Evolutionary conservation across 2,113 vertebrate genomes (phyloP), one percentile per base, ranked within the genome.

Genomic region (Trichomycterus rosablanca): DNA sequence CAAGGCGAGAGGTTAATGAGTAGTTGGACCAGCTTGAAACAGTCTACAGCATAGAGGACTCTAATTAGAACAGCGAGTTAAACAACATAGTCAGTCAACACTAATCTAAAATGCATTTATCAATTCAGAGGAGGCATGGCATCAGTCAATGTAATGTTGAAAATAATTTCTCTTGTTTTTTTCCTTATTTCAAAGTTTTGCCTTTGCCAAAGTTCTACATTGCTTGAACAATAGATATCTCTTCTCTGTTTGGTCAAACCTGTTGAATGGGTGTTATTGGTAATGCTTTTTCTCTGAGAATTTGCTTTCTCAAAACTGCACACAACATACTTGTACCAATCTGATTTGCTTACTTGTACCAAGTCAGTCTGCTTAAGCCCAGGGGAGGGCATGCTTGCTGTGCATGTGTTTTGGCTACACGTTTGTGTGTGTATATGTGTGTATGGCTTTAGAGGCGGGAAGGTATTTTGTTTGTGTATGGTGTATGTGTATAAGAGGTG

Each of bases 1-100:
- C 30, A 43, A 37, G 72, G 82, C 78, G 77, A 85, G 72, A 87
- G 80, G 81, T 74, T 68, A 66, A 73, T 70, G 73, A 84, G 81
- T 83, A 80, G 69, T 71, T 59, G 78, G 78, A 75, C 72, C 70
- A 79, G 78, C 72, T 78, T 76, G 74, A 80, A 79, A 64, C 59
- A 16, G 32, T 30, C 16, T 35, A 59, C 48, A 65, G 7, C 34
- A 37, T 3, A 1, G 46, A 43, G 52, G 45, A 81, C 78, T 76
- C 74, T 75, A 66, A 67, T 72, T 72, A 67, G 45, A 19, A 52
- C n/a, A 26, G 40, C 19, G 30, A 53, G 20, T 52, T 12, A 37
- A 58, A 49, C 28, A 51, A 39, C 20, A 32, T 7, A 32, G 40
- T 70, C 54, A 52, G 32, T 64, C 55, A 53, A 32, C 61, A 53